phyloP scores from a whole-genome alignment of 2,888 invertebrate genomes.

The Eucera pruinosa region DNA sequence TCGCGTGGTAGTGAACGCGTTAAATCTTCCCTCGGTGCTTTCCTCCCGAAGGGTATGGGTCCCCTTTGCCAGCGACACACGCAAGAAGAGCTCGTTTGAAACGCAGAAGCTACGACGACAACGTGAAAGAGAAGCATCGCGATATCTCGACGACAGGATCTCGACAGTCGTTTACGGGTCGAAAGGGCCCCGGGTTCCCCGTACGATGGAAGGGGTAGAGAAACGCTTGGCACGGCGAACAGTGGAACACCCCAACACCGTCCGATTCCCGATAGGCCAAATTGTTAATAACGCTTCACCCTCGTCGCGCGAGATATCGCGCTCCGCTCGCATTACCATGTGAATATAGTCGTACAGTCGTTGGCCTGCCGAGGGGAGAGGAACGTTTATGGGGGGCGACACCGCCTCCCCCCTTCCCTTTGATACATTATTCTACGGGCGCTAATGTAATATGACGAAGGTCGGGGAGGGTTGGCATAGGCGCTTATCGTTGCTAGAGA shows the following conservation, averaged over 20 bases:
- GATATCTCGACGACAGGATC: slow-evolving; percentile 60
- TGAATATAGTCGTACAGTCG: slow-evolving; percentile 81
- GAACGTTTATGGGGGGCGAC: slow-evolving; percentile 67
- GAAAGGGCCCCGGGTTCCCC: not conserved
- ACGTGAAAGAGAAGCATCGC: slow-evolving; percentile 53
- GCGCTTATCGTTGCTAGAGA: slow-evolving; percentile 76
- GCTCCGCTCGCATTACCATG: slow-evolving; percentile 82
- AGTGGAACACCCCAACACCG: slow-evolving; percentile 18
- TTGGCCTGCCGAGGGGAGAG: slow-evolving; percentile 58
- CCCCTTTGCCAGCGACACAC: no score
- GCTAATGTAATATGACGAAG: slow-evolving; percentile 82
- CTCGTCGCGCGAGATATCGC: slow-evolving; percentile 72
- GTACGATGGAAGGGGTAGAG: slow-evolving; percentile 17
- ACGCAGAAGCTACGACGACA: not conserved
- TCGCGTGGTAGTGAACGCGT: no score
- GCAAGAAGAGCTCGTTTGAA: no score
- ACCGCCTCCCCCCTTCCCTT: slow-evolving; percentile 39
- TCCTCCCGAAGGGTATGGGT: no score
- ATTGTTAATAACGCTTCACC: slow-evolving; percentile 83
- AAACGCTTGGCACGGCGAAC: no score
- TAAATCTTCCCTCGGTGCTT: no score
- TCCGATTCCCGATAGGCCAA: slow-evolving; percentile 73
- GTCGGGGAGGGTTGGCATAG: slow-evolving; percentile 46
- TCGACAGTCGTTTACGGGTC: slow-evolving; percentile 61
- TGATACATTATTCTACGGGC: slow-evolving; percentile 81